Conservation (phyloP, 2,113 vertebrate species). For the Paralichthys olivaceus region DNA sequence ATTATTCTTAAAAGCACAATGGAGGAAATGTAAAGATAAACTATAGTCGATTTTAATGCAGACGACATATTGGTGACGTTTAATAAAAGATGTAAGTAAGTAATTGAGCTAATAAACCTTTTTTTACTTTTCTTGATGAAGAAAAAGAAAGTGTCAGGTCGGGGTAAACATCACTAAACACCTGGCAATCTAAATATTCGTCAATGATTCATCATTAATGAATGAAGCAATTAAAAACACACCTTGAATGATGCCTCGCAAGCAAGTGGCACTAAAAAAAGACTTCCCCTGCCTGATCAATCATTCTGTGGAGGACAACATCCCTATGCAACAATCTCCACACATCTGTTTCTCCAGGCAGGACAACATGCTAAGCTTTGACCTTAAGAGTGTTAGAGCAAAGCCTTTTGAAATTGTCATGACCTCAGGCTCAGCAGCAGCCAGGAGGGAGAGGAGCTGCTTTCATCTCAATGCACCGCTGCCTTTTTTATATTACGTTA, state of each 20-base stretch:
- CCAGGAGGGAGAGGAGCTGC: not conserved
- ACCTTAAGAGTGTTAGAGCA: not conserved
- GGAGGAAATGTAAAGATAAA: not conserved
- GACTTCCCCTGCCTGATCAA: too few species aligned
- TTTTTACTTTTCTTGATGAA: not conserved
- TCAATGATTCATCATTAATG: too few species aligned
- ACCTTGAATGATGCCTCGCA: too few species aligned
- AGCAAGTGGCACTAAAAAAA: too few species aligned
- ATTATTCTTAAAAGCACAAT: not conserved
- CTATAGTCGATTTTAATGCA: not conserved
- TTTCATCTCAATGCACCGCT: slow-evolving; percentile 30
- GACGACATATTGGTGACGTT: too few species aligned
- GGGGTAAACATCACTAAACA: too few species aligned
- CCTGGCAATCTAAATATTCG: too few species aligned
- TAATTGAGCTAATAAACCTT: too few species aligned
- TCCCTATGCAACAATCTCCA: not conserved
- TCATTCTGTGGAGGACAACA: not conserved
- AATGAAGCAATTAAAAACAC: too few species aligned
- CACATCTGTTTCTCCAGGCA: slow-evolving; percentile 9
- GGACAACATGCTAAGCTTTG: slow-evolving; percentile 14
- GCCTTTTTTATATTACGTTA: slow-evolving; percentile 27
- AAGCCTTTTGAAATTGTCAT: slow-evolving; percentile 41
- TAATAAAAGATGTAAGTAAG: too few species aligned
- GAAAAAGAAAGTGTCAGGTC: not conserved
- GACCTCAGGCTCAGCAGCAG: slow-evolving; percentile 10